Evolutionary conservation across 1,140 invertebrate species (phyloP).

Genomic region (Whitmania pigra): DNA sequence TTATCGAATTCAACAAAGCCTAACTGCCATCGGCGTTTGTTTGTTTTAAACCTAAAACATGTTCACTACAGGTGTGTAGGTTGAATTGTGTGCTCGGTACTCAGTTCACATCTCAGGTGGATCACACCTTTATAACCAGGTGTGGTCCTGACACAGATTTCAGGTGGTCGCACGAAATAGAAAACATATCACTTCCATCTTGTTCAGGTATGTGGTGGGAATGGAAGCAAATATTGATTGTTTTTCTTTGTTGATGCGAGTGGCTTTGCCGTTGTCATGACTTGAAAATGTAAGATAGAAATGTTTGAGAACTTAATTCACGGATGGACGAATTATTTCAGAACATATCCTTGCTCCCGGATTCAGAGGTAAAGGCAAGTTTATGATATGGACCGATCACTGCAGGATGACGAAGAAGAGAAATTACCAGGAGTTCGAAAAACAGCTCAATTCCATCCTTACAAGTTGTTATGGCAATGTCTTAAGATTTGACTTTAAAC

Average conservation of each 20-base stretch:
- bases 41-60: neutral
- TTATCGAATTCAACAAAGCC: neutral
- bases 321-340: conserved; percentile 21
- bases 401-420: conserved; percentile 21
- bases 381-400: conserved; percentile 19
- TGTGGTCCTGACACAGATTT: conserved; percentile 33
- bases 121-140: conserved; percentile 18
- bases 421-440: conserved; percentile 16
- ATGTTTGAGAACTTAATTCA: neutral
- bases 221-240: neutral
- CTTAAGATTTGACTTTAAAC: neutral
- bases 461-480: neutral
- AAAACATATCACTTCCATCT: conserved; percentile 31
- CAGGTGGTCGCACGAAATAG: conserved; percentile 31
- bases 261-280: conserved; percentile 27
- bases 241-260: conserved; percentile 16
- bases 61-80: conserved; percentile 8
- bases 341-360: conserved; percentile 27
- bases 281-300: conserved; percentile 26
- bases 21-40: neutral
- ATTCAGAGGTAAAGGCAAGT: conserved; percentile 25
- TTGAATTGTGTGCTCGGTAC: conserved; percentile 11
- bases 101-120: conserved; percentile 21
- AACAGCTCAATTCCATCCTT: conserved; percentile 14
- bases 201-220: conserved; percentile 33